Conservation (phyloP, 2,888 invertebrate genomes). For the Amiota mariae region DNA sequence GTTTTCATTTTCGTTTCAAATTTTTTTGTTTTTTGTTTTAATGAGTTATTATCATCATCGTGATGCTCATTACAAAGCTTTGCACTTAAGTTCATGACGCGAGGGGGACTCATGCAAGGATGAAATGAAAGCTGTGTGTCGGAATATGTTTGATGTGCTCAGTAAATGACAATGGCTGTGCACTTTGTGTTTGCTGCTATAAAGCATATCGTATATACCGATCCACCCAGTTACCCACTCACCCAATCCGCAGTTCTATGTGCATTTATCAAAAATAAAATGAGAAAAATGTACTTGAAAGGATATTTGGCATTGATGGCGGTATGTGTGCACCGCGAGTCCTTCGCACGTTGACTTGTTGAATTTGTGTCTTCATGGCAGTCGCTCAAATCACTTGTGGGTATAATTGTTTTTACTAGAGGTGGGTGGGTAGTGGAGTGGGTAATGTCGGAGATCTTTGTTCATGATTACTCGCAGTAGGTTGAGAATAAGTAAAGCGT, state of each 20-base stretch:
- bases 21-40: slow-evolving; percentile 40
- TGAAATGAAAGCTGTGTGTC: too few species aligned
- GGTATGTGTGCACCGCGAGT: neutral
- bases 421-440: too few species aligned
- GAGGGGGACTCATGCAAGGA: too few species aligned
- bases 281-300: slow-evolving; percentile 19
- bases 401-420: neutral
- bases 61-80: slow-evolving; percentile 53
- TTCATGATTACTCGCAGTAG: neutral
- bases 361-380: slow-evolving; percentile 33
- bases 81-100: slow-evolving; percentile 35
- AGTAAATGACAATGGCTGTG: slow-evolving; percentile 21
- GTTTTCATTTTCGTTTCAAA: slow-evolving; percentile 21
- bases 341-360: slow-evolving; percentile 39
- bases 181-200: neutral
- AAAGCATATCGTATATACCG: too few species aligned
- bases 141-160: slow-evolving; percentile 1
- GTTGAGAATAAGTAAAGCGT: neutral
- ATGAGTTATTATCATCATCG: slow-evolving; percentile 47
- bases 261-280: neutral
- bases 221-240: neutral
- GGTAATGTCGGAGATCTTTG: neutral
- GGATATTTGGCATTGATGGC: slow-evolving; percentile 52
- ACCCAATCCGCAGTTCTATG: neutral
- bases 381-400: slow-evolving; percentile 11